phyloP scores from a whole-genome alignment of 2,113 vertebrate genomes.

The Chaetops frenatus region DNA sequence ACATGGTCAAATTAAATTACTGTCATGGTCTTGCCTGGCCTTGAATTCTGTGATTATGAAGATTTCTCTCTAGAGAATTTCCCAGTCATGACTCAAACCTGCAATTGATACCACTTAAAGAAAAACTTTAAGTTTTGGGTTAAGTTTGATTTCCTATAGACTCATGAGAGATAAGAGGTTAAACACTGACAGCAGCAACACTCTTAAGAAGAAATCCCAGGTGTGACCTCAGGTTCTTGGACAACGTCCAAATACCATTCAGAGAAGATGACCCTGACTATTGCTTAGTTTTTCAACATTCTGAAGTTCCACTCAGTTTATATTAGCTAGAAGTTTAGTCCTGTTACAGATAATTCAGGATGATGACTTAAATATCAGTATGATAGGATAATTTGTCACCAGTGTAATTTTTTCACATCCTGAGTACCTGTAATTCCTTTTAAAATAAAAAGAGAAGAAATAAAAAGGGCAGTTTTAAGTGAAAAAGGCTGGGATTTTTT shows the following conservation, averaged over 20 bases:
- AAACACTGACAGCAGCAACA: neutral
- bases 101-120: neutral
- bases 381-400: neutral
- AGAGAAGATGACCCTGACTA: neutral
- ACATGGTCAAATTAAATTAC: neutral
- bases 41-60: neutral
- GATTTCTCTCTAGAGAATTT: neutral
- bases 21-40: neutral
- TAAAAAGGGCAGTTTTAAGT: neutral
- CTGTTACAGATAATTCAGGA: neutral
- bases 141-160: neutral
- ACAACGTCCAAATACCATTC: neutral
- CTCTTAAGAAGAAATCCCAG: neutral
- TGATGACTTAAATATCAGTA: neutral
- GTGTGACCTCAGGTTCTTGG: neutral
- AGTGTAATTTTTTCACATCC: neutral
- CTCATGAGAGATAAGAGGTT: neutral
- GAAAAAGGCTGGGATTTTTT: neutral
- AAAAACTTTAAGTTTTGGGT: neutral
- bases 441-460: neutral
- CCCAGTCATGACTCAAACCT: neutral
- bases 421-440: neutral
- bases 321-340: neutral
- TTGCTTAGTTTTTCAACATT: neutral
- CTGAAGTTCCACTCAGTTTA: neutral